Conservation (phyloP, 2,797 vertebrate species). For the Halcyon chelicuti region DNA sequence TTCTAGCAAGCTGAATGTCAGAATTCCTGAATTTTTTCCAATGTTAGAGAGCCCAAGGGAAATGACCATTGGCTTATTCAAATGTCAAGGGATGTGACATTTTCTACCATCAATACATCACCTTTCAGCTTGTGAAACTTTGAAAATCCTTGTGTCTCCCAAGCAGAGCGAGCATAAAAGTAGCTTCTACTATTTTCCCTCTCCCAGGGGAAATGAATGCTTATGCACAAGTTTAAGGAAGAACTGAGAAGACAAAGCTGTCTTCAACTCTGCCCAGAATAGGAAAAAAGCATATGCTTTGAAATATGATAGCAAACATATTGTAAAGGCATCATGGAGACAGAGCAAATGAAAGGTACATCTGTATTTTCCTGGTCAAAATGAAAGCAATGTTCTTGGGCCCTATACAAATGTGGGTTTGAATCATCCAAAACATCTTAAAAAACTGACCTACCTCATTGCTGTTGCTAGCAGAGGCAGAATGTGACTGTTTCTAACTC, state of each 20-base stretch:
- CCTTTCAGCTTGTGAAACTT: slow-evolving; percentile 13
- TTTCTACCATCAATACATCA: slow-evolving; percentile 58
- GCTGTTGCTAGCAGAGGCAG: neutral
- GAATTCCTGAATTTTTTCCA: slow-evolving; percentile 43
- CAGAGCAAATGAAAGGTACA: neutral
- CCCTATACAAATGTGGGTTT: fast-evolving
- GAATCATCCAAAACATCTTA: neutral
- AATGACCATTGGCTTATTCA: slow-evolving; percentile 26
- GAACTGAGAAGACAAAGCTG: neutral
- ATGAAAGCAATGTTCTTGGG: neutral
- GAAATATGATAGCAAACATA: neutral
- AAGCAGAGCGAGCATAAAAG: neutral
- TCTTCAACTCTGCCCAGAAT: neutral
- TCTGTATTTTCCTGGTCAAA: neutral
- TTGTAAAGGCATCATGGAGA: neutral
- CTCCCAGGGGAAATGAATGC: neutral
- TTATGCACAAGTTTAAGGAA: neutral
- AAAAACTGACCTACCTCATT: neutral
- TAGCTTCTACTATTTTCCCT: neutral
- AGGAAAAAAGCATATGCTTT: neutral
- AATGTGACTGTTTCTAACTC: neutral
- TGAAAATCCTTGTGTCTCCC: slow-evolving; percentile 42
- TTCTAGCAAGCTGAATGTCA: slow-evolving; percentile 67
- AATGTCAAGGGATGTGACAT: slow-evolving; percentile 40
- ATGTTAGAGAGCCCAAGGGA: slow-evolving; percentile 38